phyloP scores from a whole-genome alignment of 2,888 invertebrate genomes.

The Lamellibrachia columna region DNA sequence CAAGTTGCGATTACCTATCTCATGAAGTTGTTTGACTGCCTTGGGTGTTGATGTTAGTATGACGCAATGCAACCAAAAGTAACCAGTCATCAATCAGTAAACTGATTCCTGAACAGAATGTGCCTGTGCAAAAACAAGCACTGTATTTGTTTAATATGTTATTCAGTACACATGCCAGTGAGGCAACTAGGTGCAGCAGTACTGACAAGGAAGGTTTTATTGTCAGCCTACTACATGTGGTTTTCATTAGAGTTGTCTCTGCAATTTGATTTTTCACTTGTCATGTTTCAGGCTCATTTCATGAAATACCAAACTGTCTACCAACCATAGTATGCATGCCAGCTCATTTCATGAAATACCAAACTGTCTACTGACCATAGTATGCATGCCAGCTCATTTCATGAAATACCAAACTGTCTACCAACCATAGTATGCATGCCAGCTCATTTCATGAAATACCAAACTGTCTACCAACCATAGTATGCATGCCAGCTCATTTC shows the following conservation, averaged over 20 bases:
- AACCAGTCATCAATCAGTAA: background rate
- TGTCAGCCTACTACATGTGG: background rate
- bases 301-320: too few relatives aligned
- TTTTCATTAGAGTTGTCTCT: background rate
- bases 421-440: too few relatives aligned
- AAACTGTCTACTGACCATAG: too few relatives aligned
- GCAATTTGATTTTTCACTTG: background rate
- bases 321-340: too few relatives aligned
- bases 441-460: too few relatives aligned
- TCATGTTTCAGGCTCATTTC: background rate
- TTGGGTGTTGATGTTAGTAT: background rate
- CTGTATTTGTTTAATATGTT: background rate
- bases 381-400: too few relatives aligned
- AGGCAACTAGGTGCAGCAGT: background rate
- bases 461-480: too few relatives aligned
- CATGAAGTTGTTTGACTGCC: background rate
- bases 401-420: too few relatives aligned
- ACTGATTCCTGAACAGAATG: background rate
- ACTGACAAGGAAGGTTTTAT: background rate
- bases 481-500: too few relatives aligned
- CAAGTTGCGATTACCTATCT: background rate
- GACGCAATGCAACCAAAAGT: background rate
- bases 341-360: too few relatives aligned
- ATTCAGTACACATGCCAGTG: background rate
- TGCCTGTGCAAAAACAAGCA: background rate